These are phyloP conservation scores for Limnephilus auricula DNA, from an alignment of 2,888 invertebrate genomes.

Conservation along the genomic window DNA sequence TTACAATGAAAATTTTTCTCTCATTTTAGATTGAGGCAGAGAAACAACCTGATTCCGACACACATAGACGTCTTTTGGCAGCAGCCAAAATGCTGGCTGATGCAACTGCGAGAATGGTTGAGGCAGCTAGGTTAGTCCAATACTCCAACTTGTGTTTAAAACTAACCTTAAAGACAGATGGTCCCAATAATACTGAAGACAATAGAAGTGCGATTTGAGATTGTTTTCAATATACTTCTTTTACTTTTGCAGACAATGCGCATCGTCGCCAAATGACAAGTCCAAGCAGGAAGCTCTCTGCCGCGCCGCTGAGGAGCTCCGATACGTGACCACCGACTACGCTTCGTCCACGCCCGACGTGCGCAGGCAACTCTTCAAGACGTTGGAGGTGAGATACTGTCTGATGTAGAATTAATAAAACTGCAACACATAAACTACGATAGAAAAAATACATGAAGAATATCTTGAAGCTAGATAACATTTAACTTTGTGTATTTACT, in stretches of 20 bases:
- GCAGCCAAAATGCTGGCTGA: slow-evolving; percentile 97
- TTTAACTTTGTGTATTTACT: background rate
- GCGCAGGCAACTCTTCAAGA: slow-evolving; percentile 62
- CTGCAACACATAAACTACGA: background rate
- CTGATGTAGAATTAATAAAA: background rate
- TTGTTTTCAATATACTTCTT: slow-evolving; percentile 25
- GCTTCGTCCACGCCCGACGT: slow-evolving; percentile 72
- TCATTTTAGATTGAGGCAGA: slow-evolving; percentile 88
- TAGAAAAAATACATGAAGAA: background rate
- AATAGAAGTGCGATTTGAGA: background rate
- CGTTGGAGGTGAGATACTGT: slow-evolving; percentile 53
- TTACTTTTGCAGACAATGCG: slow-evolving; percentile 61
- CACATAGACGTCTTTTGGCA: slow-evolving; percentile 92
- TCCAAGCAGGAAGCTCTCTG: slow-evolving; percentile 90
- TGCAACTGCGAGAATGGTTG: slow-evolving; percentile 97
- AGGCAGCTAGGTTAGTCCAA: slow-evolving; percentile 86
- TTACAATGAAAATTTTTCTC: slow-evolving; percentile 67
- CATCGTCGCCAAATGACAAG: slow-evolving; percentile 82
- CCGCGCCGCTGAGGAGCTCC: slow-evolving; percentile 94
- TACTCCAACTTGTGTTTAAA: background rate
- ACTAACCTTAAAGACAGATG: background rate
- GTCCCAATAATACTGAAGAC: too few species aligned
- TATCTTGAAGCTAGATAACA: background rate
- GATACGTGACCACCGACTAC: slow-evolving; percentile 92
- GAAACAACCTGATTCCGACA: slow-evolving; percentile 89